phyloP scores from a whole-genome alignment of 2,888 invertebrate genomes.

The Eurois occulta region DNA sequence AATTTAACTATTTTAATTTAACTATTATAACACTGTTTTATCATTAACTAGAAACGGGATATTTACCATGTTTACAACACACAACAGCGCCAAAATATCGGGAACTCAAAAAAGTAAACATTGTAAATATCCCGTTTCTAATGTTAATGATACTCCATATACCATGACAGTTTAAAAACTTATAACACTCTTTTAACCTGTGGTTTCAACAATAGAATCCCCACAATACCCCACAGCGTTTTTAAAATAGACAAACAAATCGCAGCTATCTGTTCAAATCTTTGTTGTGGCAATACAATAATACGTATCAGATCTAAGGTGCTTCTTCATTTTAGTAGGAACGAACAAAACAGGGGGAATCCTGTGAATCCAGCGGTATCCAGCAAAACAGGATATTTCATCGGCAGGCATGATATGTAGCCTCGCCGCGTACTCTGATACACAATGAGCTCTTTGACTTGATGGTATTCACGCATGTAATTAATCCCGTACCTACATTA shows the following conservation, averaged over 20 bases:
- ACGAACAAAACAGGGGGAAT: slow-evolving; percentile 47
- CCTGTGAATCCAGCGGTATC: slow-evolving; percentile 27
- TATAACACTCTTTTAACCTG: neutral
- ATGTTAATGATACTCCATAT: too few species aligned
- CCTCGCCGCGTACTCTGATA: slow-evolving; percentile 21
- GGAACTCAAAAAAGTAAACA: too few species aligned
- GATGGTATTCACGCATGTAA: slow-evolving; percentile 54
- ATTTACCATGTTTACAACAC: too few species aligned
- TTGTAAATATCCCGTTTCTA: too few species aligned
- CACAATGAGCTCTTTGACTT: slow-evolving; percentile 49
- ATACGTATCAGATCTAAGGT: slow-evolving; percentile 37
- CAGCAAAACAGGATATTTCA: slow-evolving; percentile 54
- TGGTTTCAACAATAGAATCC: slow-evolving; percentile 1
- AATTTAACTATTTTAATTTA: too few species aligned
- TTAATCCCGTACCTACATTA: slow-evolving; percentile 62
- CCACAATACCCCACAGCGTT: slow-evolving; percentile 18
- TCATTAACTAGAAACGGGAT: too few species aligned
- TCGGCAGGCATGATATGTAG: slow-evolving; percentile 49
- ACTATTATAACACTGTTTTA: too few species aligned
- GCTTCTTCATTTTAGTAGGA: slow-evolving; percentile 44
- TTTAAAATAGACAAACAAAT: slow-evolving; percentile 45
- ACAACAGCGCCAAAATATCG: too few species aligned
- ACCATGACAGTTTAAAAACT: too few species aligned
- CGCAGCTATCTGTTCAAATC: slow-evolving; percentile 31
- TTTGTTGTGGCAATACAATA: slow-evolving; percentile 47